Percentiles rank a stretch among this genome's conserved stretches.
These are phyloP conservation scores for Copidosoma floridanum DNA, from an alignment of 1,140 invertebrate species.

Conservation along the genomic window DNA sequence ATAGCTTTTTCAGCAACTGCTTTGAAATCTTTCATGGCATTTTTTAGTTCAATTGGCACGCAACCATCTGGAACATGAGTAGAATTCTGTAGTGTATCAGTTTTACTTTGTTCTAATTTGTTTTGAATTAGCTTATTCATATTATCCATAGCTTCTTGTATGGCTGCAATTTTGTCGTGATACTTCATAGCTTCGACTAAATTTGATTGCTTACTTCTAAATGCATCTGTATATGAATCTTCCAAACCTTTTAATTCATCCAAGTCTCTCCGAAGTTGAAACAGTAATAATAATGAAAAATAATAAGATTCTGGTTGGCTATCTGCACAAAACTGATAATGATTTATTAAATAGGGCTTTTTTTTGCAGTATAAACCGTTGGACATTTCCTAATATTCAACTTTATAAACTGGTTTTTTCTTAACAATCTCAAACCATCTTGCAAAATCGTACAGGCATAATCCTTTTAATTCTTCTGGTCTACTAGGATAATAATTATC, in stretches of 20 bases:
- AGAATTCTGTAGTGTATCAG: not conserved
- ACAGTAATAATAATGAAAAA: constrained; percentile 30
- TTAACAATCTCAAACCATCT: constrained; percentile 29
- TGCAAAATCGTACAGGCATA: constrained; percentile 31
- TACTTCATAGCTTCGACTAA: constrained; percentile 28
- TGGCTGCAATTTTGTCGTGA: constrained; percentile 24
- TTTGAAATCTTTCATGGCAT: constrained; percentile 30
- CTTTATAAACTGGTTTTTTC: constrained; percentile 15
- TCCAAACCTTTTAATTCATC: constrained; percentile 23
- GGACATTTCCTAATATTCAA: constrained; percentile 17
- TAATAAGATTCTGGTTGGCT: constrained; percentile 29
- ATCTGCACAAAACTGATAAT: constrained; percentile 28
- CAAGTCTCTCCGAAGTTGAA: constrained; percentile 29
- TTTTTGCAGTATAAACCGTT: constrained; percentile 26
- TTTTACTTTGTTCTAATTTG: not conserved
- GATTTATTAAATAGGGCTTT: constrained; percentile 32
- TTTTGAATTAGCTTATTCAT: constrained; percentile 27
- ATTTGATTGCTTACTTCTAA: constrained; percentile 4
- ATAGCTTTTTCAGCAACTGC: constrained; percentile 13
- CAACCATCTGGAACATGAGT: not conserved
- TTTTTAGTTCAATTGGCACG: constrained; percentile 24
- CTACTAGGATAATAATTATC: constrained; percentile 37
- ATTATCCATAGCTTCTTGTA: constrained; percentile 22
- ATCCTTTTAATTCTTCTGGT: constrained; percentile 22
- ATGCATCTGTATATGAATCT: constrained; percentile 25